Evolutionary conservation across 2,113 vertebrate genomes (phyloP).

Genomic region (Forbesichthys agassizii): DNA sequence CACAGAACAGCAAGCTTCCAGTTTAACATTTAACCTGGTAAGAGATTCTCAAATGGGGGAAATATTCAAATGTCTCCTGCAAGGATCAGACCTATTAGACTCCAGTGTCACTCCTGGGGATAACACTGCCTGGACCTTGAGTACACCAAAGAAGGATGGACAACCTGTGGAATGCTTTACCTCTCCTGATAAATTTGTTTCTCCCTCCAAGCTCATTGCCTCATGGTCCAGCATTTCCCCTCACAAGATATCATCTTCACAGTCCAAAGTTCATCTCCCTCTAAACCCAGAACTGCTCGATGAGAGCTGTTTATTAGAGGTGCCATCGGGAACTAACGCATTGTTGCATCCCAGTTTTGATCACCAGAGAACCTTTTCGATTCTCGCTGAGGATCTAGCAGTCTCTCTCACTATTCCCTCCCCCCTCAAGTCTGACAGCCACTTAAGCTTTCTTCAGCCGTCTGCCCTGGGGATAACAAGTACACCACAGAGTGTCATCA

Average conservation of each 20-base stretch:
- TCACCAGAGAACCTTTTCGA: slow-evolving; percentile 81
- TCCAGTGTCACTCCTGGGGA: slow-evolving; percentile 69
- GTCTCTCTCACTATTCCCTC: slow-evolving; percentile 96
- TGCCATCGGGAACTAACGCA: slow-evolving; percentile 77
- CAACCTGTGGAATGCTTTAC: slow-evolving; percentile 70
- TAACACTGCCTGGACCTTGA: slow-evolving; percentile 80
- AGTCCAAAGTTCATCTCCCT: slow-evolving; percentile 68
- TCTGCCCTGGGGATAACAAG: slow-evolving; percentile 54
- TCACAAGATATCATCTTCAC: slow-evolving; percentile 71
- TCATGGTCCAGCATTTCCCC: slow-evolving; percentile 86
- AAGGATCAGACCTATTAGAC: slow-evolving; percentile 90
- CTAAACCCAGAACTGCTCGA: slow-evolving; percentile 88
- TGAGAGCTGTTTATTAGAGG: slow-evolving; percentile 93
- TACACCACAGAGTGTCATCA: slow-evolving; percentile 85
- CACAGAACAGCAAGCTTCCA: slow-evolving; percentile 91
- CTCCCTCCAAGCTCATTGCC: slow-evolving; percentile 71
- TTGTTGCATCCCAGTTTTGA: slow-evolving; percentile 58
- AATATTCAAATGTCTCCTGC: slow-evolving; percentile 94
- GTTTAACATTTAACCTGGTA: slow-evolving; percentile 92
- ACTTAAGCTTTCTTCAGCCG: slow-evolving; percentile 91
- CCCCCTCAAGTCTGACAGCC: slow-evolving; percentile 93
- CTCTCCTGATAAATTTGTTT: slow-evolving; percentile 69
- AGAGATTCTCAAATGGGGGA: slow-evolving; percentile 98
- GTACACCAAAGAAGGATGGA: slow-evolving; percentile 83
- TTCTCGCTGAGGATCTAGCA: slow-evolving; percentile 91